Evolutionary conservation across 2,797 vertebrate genomes (phyloP).

Genomic region (Babyrousa celebensis): DNA sequence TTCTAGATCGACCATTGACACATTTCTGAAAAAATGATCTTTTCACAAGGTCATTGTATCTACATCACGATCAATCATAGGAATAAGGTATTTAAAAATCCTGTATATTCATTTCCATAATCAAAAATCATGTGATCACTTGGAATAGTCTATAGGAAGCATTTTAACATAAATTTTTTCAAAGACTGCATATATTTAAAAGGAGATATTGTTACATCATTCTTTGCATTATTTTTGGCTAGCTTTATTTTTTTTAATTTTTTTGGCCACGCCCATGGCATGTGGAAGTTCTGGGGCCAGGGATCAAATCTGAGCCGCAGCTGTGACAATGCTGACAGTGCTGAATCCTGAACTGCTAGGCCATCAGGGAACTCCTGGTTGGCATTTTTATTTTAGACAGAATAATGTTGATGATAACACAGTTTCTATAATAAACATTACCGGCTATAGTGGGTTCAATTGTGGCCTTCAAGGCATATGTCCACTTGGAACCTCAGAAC

Average conservation of each 20-base stretch:
- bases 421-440: neutral
- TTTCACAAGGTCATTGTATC: neutral
- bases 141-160: neutral
- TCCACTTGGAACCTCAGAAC: neutral
- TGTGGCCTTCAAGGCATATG: neutral
- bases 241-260: slow-evolving; percentile 5
- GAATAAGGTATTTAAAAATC: slow-evolving; percentile 5
- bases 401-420: neutral
- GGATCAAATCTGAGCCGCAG: too few species aligned
- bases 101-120: neutral
- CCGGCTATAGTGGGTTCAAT: neutral
- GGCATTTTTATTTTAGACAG: slow-evolving; percentile 24
- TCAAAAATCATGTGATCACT: neutral
- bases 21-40: slow-evolving; percentile 42
- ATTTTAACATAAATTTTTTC: neutral
- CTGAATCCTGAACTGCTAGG: too few species aligned
- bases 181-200: neutral
- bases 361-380: neutral
- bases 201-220: neutral
- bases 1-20: neutral
- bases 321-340: too few species aligned
- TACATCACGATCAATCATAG: neutral
- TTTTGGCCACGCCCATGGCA: too few species aligned
- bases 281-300: too few species aligned
- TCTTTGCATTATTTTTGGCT: slow-evolving; percentile 22